phyloP scores from a whole-genome alignment of 2,113 vertebrate species.

The Psilopogon haemacephalus region DNA sequence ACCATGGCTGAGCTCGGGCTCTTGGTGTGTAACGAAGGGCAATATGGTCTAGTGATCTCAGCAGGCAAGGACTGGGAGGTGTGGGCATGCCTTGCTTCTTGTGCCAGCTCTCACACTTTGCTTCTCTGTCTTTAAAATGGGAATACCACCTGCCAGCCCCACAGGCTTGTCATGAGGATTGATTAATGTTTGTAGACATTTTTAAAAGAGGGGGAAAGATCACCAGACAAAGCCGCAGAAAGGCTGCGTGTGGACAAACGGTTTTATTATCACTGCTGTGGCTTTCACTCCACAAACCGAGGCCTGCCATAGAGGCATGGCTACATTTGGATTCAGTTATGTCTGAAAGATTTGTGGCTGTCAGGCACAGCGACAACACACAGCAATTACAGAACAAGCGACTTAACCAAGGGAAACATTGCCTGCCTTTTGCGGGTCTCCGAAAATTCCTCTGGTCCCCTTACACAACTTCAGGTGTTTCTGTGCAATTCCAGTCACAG shows the following conservation, averaged over 20 bases:
- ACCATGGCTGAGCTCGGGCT: not conserved
- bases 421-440: not conserved
- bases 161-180: slow-evolving; percentile 31
- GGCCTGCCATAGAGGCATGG: not conserved
- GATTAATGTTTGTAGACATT: slow-evolving; percentile 20
- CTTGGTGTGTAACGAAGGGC: not conserved
- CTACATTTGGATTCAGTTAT: not conserved
- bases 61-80: slow-evolving; percentile 31
- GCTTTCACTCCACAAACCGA: not conserved
- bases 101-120: slow-evolving; percentile 47
- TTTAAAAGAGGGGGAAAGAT: not conserved
- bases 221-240: not conserved
- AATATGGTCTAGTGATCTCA: slow-evolving; percentile 28
- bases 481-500: not conserved
- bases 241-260: not conserved
- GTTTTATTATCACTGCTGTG: not conserved
- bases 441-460: not conserved
- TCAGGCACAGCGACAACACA: not conserved
- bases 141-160: slow-evolving; percentile 53
- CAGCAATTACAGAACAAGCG: not conserved
- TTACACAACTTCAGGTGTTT: not conserved
- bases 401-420: not conserved
- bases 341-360: not conserved
- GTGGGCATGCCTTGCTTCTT: not conserved
- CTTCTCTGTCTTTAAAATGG: not conserved